phyloP scores from a whole-genome alignment of 2,888 invertebrate species.

The Penaeus monodon region DNA sequence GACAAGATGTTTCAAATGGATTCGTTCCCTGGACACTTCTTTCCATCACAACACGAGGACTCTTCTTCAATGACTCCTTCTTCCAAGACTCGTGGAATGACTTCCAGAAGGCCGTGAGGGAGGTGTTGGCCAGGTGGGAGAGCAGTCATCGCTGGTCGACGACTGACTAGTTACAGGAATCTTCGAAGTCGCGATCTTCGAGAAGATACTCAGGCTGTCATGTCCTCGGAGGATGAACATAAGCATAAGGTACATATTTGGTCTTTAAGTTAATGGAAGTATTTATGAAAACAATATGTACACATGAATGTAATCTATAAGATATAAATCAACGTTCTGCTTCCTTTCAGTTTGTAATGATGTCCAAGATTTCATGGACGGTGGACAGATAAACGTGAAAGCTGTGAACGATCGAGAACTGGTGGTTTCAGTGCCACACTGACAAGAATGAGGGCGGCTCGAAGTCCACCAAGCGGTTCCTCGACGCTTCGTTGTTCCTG shows the following conservation, averaged over 20 bases:
- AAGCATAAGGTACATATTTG: slow-evolving; percentile 38
- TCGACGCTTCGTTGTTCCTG: slow-evolving; percentile 35
- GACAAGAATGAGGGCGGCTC: slow-evolving; percentile 26
- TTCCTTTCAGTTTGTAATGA: slow-evolving; percentile 39
- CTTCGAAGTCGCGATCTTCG: slow-evolving; percentile 39
- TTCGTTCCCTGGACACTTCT: background rate
- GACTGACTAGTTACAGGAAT: slow-evolving; percentile 47
- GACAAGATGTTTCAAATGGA: background rate
- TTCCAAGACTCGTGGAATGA: slow-evolving; percentile 51
- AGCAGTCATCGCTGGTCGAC: slow-evolving; percentile 15
- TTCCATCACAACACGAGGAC: slow-evolving; percentile 39
- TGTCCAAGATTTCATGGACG: slow-evolving; percentile 42
- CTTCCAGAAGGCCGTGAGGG: slow-evolving; percentile 53
- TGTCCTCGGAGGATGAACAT: slow-evolving; percentile 28
- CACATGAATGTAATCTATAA: background rate
- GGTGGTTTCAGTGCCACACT: slow-evolving; percentile 30
- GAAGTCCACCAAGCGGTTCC: slow-evolving; percentile 28
- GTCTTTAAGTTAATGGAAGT: too few species aligned
- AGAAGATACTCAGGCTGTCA: slow-evolving; percentile 36
- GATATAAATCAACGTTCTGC: too few species aligned
- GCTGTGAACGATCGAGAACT: slow-evolving; percentile 41
- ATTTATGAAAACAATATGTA: background rate
- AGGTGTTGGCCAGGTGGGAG: slow-evolving; percentile 36
- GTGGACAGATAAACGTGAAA: slow-evolving; percentile 26
- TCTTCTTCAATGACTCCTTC: slow-evolving; percentile 59